Base-by-base conservation (phyloP, 2,888 invertebrate genomes). In the Dynastes tityus region DNA sequence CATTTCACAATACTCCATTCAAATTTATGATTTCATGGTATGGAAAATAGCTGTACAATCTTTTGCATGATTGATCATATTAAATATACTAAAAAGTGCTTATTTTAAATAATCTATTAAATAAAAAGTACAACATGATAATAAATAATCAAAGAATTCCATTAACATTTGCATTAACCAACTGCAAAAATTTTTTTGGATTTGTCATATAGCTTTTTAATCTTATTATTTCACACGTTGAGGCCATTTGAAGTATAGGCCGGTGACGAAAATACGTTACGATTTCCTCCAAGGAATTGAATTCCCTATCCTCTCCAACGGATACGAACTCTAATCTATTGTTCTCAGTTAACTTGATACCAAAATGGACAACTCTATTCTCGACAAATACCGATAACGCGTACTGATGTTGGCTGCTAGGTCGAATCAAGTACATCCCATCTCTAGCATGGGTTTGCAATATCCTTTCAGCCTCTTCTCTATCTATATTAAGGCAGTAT, bases 391-490 rank as follows among this genome's bases (percentile, higher is more conserved):
- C 27, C 16, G 68, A 68, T 9, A 68, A 37, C 8, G 49, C 49
- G 49, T 13, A 68, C 2, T 45, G 45, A 27, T 68, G 11, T 68
- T 45, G 16, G 11, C 6, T 68, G 9, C 68, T 68, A 49, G 68
- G 68, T 37, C 68, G 16, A 68, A 68, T 27, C 49, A 68, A 9
- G 22, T 49, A 68, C 8, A 49, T 22, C 22, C 68, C 68, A 68
- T 68, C 27, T 68, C 27, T 68, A 11, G 1, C 68, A 13, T 9
- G 9, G 1, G 27, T 27, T 61, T 61, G 5, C 11, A 61, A 9
- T 6, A 61, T 11, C 2, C 2, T 6, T 29, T 61, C 61, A 27
- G 61, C 61, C 8, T 61, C 27, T 22, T 27, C 2, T 9, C 61
- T n/a, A 9, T 61, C 29, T 22, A 61, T 61, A 27, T 61, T 61